Percentiles rank a stretch among this genome's conserved stretches.
Evolutionary conservation across 2,888 invertebrate species (phyloP).

Genomic region (Elmis aenea): DNA sequence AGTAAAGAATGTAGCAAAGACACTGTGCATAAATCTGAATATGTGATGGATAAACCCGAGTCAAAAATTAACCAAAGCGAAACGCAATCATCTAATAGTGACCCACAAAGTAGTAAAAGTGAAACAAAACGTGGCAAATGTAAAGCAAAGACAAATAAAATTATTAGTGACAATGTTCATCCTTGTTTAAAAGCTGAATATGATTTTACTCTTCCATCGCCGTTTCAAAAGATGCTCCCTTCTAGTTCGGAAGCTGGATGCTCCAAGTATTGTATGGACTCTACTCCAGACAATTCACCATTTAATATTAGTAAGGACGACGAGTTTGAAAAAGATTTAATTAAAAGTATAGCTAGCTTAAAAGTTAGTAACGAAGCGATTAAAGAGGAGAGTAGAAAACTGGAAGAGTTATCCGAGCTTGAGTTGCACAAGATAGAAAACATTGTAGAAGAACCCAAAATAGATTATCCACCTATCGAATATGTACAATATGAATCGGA

Average conservation of each 20-base stretch:
- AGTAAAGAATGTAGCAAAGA: conserved; percentile 4
- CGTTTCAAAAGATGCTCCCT: too few species aligned
- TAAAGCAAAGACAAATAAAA: conserved; percentile 27
- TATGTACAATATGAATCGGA: conserved; percentile 88
- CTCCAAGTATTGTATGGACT: too few species aligned
- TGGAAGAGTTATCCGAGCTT: conserved; percentile 24
- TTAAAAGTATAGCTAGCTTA: conserved; percentile 19
- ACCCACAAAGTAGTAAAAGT: conserved; percentile 11
- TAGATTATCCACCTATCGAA: conserved; percentile 2
- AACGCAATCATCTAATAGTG: not conserved
- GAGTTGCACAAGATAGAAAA: conserved; percentile 13
- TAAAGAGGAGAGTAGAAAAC: conserved; percentile 25
- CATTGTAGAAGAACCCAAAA: too few species aligned
- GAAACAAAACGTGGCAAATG: conserved; percentile 18
- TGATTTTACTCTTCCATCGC: too few species aligned
- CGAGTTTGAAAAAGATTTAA: conserved; percentile 18
- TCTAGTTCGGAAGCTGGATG: too few species aligned
- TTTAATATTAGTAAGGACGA: not conserved
- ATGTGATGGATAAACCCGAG: too few species aligned
- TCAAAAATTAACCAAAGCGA: conserved; percentile 10
- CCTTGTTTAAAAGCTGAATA: too few species aligned
- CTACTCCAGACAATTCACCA: too few species aligned
- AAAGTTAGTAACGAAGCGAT: conserved; percentile 21
- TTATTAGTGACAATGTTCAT: too few species aligned
- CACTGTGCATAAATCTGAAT: too few species aligned